Conservation (phyloP, 2,888 invertebrate species). For the Lycaena phlaeas region DNA sequence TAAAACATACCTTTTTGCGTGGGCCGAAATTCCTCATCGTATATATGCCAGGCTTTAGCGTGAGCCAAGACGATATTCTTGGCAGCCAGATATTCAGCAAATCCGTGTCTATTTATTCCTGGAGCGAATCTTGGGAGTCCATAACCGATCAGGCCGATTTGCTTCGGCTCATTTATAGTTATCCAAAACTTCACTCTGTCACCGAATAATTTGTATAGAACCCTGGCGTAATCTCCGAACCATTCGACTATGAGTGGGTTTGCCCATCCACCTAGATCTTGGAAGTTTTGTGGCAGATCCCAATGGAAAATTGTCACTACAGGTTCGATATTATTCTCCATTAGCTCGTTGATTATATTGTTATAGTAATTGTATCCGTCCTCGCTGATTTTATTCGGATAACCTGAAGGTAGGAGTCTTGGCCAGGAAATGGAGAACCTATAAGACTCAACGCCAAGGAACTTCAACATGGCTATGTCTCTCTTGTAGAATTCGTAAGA, state of each 20-base stretch:
- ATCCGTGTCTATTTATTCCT: conserved; percentile 47
- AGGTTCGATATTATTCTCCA: conserved; percentile 74
- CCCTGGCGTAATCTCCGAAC: conserved; percentile 64
- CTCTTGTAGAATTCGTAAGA: conserved; percentile 74
- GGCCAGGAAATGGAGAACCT: conserved; percentile 77
- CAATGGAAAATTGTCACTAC: conserved; percentile 72
- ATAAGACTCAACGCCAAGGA: conserved; percentile 62
- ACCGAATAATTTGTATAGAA: conserved; percentile 54
- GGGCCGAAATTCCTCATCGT: conserved; percentile 43
- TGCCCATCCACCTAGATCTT: conserved; percentile 72
- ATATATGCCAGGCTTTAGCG: conserved; percentile 59
- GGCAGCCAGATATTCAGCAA: conserved; percentile 64
- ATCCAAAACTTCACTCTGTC: conserved; percentile 72
- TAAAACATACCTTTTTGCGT: conserved; percentile 33
- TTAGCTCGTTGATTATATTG: conserved; percentile 72
- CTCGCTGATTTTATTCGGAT: conserved; percentile 63
- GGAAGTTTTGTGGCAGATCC: conserved; percentile 69
- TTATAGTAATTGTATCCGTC: conserved; percentile 77
- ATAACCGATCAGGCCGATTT: conserved; percentile 54
- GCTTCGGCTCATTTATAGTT: conserved; percentile 74
- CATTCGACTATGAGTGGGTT: conserved; percentile 56
- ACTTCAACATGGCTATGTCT: conserved; percentile 56
- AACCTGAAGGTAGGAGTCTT: conserved; percentile 74
- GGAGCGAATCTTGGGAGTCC: conserved; percentile 43
- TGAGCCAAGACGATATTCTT: conserved; percentile 73